These are phyloP conservation scores for Myanophis thanlyinensis DNA, from an alignment of 2,113 vertebrate species.

Conservation along the genomic window DNA sequence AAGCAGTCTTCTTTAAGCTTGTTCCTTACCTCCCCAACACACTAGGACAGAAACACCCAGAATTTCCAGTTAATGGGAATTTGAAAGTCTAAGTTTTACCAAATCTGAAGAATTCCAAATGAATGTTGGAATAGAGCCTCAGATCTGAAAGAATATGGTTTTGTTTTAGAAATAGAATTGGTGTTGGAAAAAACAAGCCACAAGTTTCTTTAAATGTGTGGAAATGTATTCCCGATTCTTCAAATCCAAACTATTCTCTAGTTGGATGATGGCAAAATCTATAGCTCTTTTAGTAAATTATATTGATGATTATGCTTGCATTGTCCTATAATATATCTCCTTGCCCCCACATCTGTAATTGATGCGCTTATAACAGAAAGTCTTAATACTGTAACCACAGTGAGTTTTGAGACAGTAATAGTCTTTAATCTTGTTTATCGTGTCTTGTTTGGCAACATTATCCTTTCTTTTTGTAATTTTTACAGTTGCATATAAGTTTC, in stretches of 20 bases:
- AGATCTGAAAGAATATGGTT: too few relatives aligned
- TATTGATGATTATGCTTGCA: neutral
- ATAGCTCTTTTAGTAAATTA: neutral
- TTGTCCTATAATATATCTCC: neutral
- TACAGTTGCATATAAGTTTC: neutral
- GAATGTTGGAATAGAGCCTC: too few relatives aligned
- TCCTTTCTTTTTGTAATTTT: neutral
- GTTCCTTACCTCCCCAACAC: neutral
- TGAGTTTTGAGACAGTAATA: neutral
- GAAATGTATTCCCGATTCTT: neutral
- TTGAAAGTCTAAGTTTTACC: neutral
- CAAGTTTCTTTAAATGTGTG: neutral
- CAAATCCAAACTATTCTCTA: neutral
- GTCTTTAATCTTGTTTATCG: neutral
- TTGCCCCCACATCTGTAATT: neutral
- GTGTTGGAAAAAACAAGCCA: neutral
- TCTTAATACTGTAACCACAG: neutral
- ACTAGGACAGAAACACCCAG: neutral
- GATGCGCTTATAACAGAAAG: neutral
- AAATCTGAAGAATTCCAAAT: too few relatives aligned
- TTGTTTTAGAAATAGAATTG: too few relatives aligned
- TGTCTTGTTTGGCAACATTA: neutral
- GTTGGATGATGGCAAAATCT: neutral
- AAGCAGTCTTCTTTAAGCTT: neutral
- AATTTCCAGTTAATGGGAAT: neutral